These are phyloP conservation scores for Petrolisthes manimaculis DNA, from an alignment of 2,888 invertebrate genomes.

Conservation along the genomic window DNA sequence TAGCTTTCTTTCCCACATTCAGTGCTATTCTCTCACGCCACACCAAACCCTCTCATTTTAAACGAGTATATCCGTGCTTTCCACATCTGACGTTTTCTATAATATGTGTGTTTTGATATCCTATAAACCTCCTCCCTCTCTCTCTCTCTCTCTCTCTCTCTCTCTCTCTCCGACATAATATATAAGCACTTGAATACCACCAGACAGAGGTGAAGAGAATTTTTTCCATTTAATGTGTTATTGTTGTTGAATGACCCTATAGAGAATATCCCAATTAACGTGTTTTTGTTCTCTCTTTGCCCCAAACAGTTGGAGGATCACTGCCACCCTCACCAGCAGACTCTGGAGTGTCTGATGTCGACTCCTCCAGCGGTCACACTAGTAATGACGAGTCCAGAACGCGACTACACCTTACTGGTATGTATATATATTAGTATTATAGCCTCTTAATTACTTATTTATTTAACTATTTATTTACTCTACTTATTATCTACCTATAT, in stretches of 20 bases:
- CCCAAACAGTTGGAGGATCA: conserved; percentile 76
- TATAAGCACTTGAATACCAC: neutral
- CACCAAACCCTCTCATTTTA: too few relatives aligned
- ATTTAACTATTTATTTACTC: too few relatives aligned
- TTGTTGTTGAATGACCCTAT: neutral
- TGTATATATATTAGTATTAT: too few relatives aligned
- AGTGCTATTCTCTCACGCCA: neutral
- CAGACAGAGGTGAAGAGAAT: too few relatives aligned
- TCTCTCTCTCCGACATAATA: neutral
- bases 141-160: conserved; percentile 1
- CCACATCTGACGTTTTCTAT: too few relatives aligned
- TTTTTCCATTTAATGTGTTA: neutral
- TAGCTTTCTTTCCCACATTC: too few relatives aligned
- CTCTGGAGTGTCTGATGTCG: conserved; percentile 96
- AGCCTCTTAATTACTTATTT: too few relatives aligned
- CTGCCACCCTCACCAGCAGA: conserved; percentile 97
- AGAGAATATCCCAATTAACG: conserved; percentile 15
- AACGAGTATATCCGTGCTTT: too few relatives aligned
- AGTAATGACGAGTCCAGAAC: conserved; percentile 73
- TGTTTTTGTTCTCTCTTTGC: conserved; percentile 29
- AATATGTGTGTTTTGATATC: too few relatives aligned
- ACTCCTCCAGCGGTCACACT: conserved; percentile 81
- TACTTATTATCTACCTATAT: too few relatives aligned
- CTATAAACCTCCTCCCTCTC: too few relatives aligned
- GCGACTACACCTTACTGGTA: conserved; percentile 59